Evolutionary conservation across 2,888 invertebrate species (phyloP), one percentile per base, ranked within the genome.

Genomic region (Polydrusus pterygomalis): DNA sequence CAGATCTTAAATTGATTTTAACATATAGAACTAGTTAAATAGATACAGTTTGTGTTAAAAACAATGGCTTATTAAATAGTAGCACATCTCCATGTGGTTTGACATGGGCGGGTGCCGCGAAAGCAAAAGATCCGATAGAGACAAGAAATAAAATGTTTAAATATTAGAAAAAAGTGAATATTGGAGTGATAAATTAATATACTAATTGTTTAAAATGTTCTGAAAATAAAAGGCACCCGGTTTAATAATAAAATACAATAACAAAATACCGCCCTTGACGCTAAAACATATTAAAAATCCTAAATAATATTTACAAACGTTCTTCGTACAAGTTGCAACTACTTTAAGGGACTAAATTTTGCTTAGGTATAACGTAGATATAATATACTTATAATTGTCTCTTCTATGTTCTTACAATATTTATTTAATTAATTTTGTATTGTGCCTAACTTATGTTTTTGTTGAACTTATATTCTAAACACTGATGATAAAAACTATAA

Each of bases 381-480:
- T 63, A 63, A 34, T 34, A 34, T 34, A 34, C 7, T 34, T 34
- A 34, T 64, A 64, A 64, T 45, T 47, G 47, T 25, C 34, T 49
- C 10, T 34, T 17, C 64, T 64, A 64, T 64, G 10, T 9, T n/a
- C 34, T 40, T 60, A 60, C 18, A 60, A 34, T 47, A 65, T 49
- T 49, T 63, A 40, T 63, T 43, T 56, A 38, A 17, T 17, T 60
- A 34, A 34, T 56, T 38, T 60, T 75, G 83, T 85, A 84, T 85
- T 86, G 85, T 86, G 85, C 85, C 84, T 85, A 84, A 80, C 83
- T 84, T 84, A 84, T 70, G 38, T 85, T 84, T 85, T 85, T 84
- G 84, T 83, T 83, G 84, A 84, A 82, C 83, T 83, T 84, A 82
- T 79, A 80, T 74, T 81, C 84, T 83, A 83, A 84, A 85, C 85